Conservation (phyloP, 2,113 vertebrate species). For the Columbina picui region DNA sequence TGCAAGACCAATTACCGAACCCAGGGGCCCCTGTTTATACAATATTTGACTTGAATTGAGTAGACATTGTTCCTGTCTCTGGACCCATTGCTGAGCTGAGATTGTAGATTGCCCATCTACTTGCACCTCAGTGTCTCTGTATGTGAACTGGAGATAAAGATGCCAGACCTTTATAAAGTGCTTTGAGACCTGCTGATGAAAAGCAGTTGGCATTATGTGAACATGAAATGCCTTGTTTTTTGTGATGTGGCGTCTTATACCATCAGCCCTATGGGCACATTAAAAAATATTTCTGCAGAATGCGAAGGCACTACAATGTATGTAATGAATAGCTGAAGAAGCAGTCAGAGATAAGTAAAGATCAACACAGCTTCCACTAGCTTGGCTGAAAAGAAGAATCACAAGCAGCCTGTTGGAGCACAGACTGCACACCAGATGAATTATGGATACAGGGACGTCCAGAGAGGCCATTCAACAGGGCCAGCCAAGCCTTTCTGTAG, state of each 20-base stretch:
- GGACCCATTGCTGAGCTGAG: neutral
- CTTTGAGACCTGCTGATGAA: neutral
- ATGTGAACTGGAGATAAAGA: neutral
- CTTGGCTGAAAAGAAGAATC: neutral
- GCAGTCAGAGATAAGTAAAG: neutral
- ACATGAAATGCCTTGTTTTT: neutral
- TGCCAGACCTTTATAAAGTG: neutral
- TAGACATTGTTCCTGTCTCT: neutral
- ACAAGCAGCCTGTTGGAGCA: neutral
- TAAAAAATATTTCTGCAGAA: neutral
- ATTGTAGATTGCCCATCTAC: neutral
- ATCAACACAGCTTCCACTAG: neutral
- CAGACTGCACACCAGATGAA: neutral
- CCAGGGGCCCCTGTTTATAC: neutral
- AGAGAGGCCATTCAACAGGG: neutral
- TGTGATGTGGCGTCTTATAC: neutral
- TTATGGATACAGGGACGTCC: accelerated
- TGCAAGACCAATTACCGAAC: neutral
- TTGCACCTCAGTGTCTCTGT: neutral
- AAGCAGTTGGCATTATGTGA: neutral
- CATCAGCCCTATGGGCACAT: neutral
- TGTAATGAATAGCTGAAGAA: neutral
- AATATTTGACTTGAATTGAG: neutral
- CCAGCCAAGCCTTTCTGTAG: neutral
- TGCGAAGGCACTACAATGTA: neutral